Percentiles rank a stretch among this genome's conserved stretches.
phyloP scores from a whole-genome alignment of 2,888 invertebrate species.

The Sylvicola fuscatus region DNA sequence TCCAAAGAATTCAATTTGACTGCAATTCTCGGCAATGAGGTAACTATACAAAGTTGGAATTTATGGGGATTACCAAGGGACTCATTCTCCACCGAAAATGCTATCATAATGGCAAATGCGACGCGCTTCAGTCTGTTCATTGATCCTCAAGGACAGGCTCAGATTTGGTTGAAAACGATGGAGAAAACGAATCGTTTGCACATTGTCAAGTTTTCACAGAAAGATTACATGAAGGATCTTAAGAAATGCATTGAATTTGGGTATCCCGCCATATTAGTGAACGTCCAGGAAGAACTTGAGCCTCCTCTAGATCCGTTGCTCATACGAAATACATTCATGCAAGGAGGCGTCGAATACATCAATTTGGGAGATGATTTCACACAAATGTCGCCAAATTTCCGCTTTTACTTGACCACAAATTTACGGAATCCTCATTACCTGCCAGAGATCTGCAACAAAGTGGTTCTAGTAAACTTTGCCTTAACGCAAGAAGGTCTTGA shows the following conservation, averaged over 20 bases:
- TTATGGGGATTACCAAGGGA: slow-evolving; percentile 71
- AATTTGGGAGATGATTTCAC: slow-evolving; percentile 72
- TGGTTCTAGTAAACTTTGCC: slow-evolving; percentile 74
- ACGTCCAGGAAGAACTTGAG: slow-evolving; percentile 66
- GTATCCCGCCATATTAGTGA: slow-evolving; percentile 60
- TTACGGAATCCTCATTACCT: slow-evolving; percentile 75
- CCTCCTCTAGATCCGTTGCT: slow-evolving; percentile 71
- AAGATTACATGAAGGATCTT: slow-evolving; percentile 26
- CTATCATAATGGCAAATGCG: slow-evolving; percentile 63
- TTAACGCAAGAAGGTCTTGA: slow-evolving; percentile 51
- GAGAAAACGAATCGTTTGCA: slow-evolving; percentile 30
- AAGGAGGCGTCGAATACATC: slow-evolving; percentile 52
- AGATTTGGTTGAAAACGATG: slow-evolving; percentile 80
- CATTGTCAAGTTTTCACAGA: slow-evolving; percentile 22
- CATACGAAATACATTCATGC: slow-evolving; percentile 53
- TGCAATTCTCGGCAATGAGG: slow-evolving; percentile 59
- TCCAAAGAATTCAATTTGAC: slow-evolving; percentile 52
- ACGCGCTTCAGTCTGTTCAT: slow-evolving; percentile 78
- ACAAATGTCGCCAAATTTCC: slow-evolving; percentile 57
- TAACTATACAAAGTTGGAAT: slow-evolving; percentile 55
- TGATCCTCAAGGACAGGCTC: slow-evolving; percentile 84
- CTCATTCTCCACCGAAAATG: slow-evolving; percentile 70
- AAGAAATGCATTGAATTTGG: slow-evolving; percentile 54
- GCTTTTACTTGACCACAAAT: slow-evolving; percentile 72
- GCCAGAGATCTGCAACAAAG: slow-evolving; percentile 73